These are phyloP conservation scores for Sesia apiformis DNA, from an alignment of 2,888 invertebrate species.

Conservation along the genomic window DNA sequence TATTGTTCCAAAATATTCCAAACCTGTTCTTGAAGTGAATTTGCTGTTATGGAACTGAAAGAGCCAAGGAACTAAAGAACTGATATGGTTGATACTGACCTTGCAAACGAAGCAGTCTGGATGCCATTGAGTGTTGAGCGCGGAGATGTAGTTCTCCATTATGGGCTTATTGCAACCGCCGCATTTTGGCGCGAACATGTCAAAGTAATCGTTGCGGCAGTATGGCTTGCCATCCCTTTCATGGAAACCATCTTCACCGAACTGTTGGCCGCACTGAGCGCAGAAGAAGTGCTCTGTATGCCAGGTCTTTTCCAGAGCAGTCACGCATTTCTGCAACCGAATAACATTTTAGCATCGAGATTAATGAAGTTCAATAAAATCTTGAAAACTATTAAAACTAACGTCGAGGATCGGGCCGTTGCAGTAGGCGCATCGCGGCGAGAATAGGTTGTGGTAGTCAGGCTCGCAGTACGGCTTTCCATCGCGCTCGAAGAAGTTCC, in stretches of 20 bases:
- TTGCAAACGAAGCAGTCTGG: conserved; percentile 99
- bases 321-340: conserved; percentile 94
- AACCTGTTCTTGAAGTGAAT: conserved; percentile 8
- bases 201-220: conserved; percentile 96
- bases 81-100: conserved; percentile 77
- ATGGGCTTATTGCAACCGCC: conserved; percentile 96
- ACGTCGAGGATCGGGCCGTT: conserved; percentile 99
- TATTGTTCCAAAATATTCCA: conserved; percentile 4
- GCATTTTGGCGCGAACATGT: conserved; percentile 98
- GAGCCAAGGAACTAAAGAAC: background rate
- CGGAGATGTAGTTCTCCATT: conserved; percentile 98
- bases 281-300: conserved; percentile 99
- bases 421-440: conserved; percentile 98
- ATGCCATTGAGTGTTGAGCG: conserved; percentile 98
- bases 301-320: conserved; percentile 98
- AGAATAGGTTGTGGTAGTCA: conserved; percentile 98
- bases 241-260: conserved; percentile 98
- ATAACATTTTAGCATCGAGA: conserved; percentile 4
- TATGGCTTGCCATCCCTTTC: conserved; percentile 97
- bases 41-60: background rate
- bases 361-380: too few species aligned
- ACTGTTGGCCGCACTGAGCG: conserved; percentile 96
- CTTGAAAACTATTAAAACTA: conserved; percentile 44
- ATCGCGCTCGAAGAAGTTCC: conserved; percentile 98
- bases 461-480: conserved; percentile 98